Base-by-base conservation (phyloP, 2,113 vertebrate species). In the Hippocampus barbouri region DNA sequence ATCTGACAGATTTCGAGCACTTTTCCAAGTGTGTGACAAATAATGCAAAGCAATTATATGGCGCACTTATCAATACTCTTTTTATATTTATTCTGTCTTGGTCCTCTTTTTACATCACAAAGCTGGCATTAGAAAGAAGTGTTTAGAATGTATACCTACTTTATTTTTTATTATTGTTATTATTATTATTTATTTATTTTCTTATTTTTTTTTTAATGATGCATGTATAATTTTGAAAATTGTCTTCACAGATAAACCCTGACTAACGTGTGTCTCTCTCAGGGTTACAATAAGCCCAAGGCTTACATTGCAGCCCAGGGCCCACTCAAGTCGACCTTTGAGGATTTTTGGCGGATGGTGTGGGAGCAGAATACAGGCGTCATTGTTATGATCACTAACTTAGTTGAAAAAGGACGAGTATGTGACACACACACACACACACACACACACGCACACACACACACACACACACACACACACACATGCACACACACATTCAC, bases 341-440 rank as follows among this genome's bases (percentile, higher is more conserved):
- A 98, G 91, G 97, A 99, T 90, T 99, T 99, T 84, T 99, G 97
- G 97, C 95, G 97, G 84, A 99, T 99, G 97, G 93, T 99, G 88
- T 99, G 97, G 97, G 97, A 99, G 86, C 97, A 98, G 87, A 98
- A 97, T 80, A 96, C 95, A 45, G 94, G 94, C 80, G 94, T 98
- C 89, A 97, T 99, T 83, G 85, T 99, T 84, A 99, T 99, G 97
- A 99, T 99, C 86, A 99, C 97, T 10, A 99, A 99, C 89, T 93
- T 99, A 61, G 97, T 99, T 89, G 97, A 99, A 88, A 98, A 99
- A 91, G 97, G 97, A 85, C 91, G 97, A 87, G 97, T 99, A 94
- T 83, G 96, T 91, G 72, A 25, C 27, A 47, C 25, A 12, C 20
- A 53, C 40, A 30, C 8, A 3, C 2, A 4, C 56, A 16, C 56